phyloP scores from a whole-genome alignment of 2,113 vertebrate species.

The Antechinus stuartii region DNA sequence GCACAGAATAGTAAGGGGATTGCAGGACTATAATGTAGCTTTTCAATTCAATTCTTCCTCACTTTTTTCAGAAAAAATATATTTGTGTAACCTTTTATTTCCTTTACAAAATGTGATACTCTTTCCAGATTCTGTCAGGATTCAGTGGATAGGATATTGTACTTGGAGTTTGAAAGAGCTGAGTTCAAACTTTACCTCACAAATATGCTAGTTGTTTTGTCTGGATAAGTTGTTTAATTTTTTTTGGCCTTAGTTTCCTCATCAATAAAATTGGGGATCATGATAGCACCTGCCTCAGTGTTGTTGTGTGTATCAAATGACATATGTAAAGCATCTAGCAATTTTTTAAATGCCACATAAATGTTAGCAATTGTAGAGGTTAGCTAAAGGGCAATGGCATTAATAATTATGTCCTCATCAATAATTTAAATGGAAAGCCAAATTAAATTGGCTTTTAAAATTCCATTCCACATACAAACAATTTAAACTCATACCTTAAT shows the following conservation, averaged over 20 bases:
- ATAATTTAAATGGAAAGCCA: neutral
- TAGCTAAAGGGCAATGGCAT: neutral
- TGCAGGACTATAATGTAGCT: neutral
- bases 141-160: neutral
- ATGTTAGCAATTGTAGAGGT: neutral
- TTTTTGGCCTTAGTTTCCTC: conserved; percentile 4
- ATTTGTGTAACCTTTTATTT: neutral
- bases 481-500: neutral
- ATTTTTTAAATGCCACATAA: neutral
- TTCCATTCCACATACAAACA: neutral
- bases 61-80: neutral
- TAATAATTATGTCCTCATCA: neutral
- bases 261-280: neutral
- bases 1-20: neutral
- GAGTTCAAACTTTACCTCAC: no score
- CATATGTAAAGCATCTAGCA: neutral
- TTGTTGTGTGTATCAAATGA: neutral
- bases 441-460: neutral
- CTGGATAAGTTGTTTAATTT: neutral
- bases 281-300: accelerated
- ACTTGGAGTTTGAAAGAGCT: neutral
- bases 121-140: neutral
- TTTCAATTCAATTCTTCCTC: neutral
- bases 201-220: no score
- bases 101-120: neutral